Evolutionary conservation across 2,113 vertebrate genomes (phyloP).

Genomic region (Etheostoma spectabile): DNA sequence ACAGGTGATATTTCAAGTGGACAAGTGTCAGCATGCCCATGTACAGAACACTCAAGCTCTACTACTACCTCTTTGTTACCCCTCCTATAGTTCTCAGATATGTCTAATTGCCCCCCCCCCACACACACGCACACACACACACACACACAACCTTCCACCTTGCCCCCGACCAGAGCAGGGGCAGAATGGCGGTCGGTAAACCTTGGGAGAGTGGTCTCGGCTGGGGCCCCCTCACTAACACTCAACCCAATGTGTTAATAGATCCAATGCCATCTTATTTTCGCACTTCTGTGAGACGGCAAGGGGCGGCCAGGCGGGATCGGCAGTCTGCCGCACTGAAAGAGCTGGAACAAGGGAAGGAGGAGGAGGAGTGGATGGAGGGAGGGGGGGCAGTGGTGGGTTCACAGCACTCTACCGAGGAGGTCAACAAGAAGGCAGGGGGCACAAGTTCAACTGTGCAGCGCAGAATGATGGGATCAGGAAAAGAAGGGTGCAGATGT

Average conservation of each 20-base stretch:
- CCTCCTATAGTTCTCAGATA: constrained; percentile 38
- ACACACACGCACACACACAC: neutral
- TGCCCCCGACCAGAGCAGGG: constrained; percentile 67
- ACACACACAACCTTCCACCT: constrained; percentile 46
- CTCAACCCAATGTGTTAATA: constrained; percentile 90
- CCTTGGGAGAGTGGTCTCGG: constrained; percentile 75
- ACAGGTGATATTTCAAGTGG: constrained; percentile 64
- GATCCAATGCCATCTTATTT: constrained; percentile 92
- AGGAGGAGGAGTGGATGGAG: constrained; percentile 18
- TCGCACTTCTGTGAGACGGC: constrained; percentile 88
- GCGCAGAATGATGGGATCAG: constrained; percentile 18
- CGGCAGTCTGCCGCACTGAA: constrained; percentile 82
- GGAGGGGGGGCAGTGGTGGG: constrained; percentile 48
- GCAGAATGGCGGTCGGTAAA: constrained; percentile 70
- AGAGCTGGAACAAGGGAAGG: constrained; percentile 66
- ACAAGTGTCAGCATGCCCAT: constrained; percentile 71
- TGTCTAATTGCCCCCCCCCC: constrained; percentile 61
- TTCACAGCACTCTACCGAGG: constrained; percentile 77
- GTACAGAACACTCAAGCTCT: constrained; percentile 20
- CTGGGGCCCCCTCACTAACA: constrained; percentile 83
- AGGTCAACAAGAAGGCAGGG: constrained; percentile 87
- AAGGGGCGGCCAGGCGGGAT: constrained; percentile 86
- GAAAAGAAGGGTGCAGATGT: constrained; percentile 22
- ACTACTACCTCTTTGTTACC: constrained; percentile 16
- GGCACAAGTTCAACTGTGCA: constrained; percentile 86